Evolutionary conservation across 92 coral and sea anemone genomes (phyloP).

Genomic region (Zoanthus gigantus): DNA sequence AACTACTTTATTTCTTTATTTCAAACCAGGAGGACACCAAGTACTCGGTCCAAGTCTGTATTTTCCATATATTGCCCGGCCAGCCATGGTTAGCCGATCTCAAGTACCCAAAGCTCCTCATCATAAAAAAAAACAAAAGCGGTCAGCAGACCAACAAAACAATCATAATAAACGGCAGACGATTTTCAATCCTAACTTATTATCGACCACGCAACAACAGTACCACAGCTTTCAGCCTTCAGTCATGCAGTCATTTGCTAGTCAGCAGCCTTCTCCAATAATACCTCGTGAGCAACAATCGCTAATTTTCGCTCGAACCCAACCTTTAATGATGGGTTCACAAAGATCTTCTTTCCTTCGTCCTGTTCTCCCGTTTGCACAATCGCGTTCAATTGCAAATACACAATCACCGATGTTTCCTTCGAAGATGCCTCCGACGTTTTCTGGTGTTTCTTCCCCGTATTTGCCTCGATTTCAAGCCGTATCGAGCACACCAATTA

Average conservation of each 20-base stretch:
- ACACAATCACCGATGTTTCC: constrained; percentile 11
- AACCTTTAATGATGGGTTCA: constrained; percentile 31
- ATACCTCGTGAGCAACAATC: constrained; percentile 48
- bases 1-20: neutral
- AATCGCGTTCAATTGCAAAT: constrained; percentile 37
- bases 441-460: constrained; percentile 19
- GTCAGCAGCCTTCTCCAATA: constrained; percentile 38
- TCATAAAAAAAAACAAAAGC: constrained; percentile 20
- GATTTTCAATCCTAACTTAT: constrained; percentile 6
- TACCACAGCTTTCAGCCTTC: constrained; percentile 16
- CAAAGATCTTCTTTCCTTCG: constrained; percentile 12
- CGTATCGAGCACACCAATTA: constrained; percentile 8
- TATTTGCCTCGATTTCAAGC: constrained; percentile 33
- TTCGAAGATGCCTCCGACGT: constrained; percentile 9
- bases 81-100: constrained; percentile 34
- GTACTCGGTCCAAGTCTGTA: constrained; percentile 9
- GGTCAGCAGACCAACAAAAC: constrained; percentile 23
- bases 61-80: constrained; percentile 14
- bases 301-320: constrained; percentile 29
- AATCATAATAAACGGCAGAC: constrained; percentile 1
- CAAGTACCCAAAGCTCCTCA: constrained; percentile 22
- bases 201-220: constrained; percentile 35
- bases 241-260: constrained; percentile 22
- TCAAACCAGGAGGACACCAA: constrained; percentile 13
- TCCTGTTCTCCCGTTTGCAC: constrained; percentile 32